Base-by-base conservation (phyloP, 2,113 vertebrate genomes). In the Canis aureus region DNA sequence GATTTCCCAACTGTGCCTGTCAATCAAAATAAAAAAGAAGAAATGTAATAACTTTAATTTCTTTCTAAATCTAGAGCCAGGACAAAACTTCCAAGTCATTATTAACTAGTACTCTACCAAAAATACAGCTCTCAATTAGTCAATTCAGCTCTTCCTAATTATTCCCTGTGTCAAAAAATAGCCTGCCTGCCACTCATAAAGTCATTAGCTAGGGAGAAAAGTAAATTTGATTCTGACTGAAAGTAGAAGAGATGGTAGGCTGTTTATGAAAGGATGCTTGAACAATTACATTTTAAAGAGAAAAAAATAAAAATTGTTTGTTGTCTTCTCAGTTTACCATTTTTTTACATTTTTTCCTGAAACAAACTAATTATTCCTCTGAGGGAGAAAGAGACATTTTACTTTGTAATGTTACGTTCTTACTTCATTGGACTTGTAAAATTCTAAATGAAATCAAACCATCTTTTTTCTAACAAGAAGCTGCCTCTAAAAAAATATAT, bases 111-210 rank as follows among this genome's bases (percentile, higher is more conserved):
- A 57, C 59, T 91, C 11, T 95, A 96, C 76, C 25, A 91, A 97
- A 74, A 94, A 84, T 85, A 97, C 80, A 91, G 69, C 43, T 78
- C 79, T 94, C 85, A 97, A 91, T 98, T 97, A 92, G 86, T 89
- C 73, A 95, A n/a, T 73, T 97, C 64, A 97, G 71, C 35, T 32
- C 0, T 1, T 89, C 23, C 95, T 98, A 97, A 97, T 97, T 96
- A 73, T 94, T 98, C 22, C 0, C 35, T 83, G 27, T 95, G 91
- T 98, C 90, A 97, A 98, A 98, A 97, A 96, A 83, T 82, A 96
- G 51, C 60, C 95, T 35, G 73, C 91, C 11, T 97, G 66, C 86
- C 86, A 59, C 38, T 93, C 79, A 71, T 80, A 67, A 96, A 98
- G 64, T 91, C 91, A n/a, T 85, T 85, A 86, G 32, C 91, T 86